Evolutionary conservation across 2,888 invertebrate species (phyloP).

Genomic region (Thymelicus lineola): DNA sequence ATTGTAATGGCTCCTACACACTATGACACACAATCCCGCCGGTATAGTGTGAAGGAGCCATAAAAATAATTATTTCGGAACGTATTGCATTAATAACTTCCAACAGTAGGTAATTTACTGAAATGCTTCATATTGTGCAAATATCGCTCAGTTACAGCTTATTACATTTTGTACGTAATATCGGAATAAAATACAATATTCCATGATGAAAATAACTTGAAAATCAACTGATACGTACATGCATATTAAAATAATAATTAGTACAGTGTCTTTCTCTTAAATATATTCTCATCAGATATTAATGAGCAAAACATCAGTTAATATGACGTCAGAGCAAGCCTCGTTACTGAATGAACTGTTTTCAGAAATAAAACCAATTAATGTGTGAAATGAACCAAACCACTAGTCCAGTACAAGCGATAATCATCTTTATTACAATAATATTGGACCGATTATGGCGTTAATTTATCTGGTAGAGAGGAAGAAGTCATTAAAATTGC

Average conservation of each 20-base stretch:
- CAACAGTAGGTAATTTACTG: no score
- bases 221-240: no score
- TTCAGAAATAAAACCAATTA: constrained; percentile 8
- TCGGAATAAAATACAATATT: no score
- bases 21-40: no score
- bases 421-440: not conserved
- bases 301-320: not conserved
- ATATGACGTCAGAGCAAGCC: constrained; percentile 4
- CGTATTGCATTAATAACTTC: no score
- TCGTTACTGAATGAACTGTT: not conserved
- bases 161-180: no score
- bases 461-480: not conserved
- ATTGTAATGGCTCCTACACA: no score
- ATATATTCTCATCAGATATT: constrained; percentile 3
- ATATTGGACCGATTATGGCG: not conserved
- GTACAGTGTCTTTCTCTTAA: not conserved
- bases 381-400: constrained; percentile 1
- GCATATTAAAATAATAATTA: not conserved
- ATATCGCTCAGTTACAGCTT: no score
- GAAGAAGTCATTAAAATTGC: constrained; percentile 22
- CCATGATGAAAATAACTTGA: no score
- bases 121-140: no score
- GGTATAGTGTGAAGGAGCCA: no score
- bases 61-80: no score
- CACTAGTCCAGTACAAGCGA: not conserved